Conservation (phyloP, 2,797 vertebrate species). For the Tachyglossus aculeatus region DNA sequence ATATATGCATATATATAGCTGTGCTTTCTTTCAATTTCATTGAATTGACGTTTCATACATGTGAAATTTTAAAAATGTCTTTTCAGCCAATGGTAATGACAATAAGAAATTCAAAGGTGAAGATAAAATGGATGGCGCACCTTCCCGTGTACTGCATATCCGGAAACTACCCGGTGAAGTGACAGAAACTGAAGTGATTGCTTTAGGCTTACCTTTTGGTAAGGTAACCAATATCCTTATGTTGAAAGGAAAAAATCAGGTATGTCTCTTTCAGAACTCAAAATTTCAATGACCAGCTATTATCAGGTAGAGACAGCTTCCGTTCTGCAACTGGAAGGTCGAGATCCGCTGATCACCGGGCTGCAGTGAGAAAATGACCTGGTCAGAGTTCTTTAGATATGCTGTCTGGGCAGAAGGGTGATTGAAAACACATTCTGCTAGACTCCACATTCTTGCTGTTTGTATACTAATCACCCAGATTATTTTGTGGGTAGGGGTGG, state of each 20-base stretch:
- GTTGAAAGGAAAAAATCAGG: constrained; percentile 98
- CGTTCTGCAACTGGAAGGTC: neutral
- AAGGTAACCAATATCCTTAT: constrained; percentile 98
- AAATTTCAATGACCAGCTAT: neutral
- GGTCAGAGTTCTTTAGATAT: neutral
- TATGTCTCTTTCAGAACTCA: constrained; percentile 53
- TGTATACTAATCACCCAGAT: too few species aligned
- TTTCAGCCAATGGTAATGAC: constrained; percentile 93
- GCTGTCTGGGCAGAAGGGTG: too few species aligned
- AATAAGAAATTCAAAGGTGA: constrained; percentile 96
- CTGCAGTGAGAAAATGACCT: neutral
- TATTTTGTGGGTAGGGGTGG: too few species aligned
- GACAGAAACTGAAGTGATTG: constrained; percentile 95
- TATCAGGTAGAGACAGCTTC: neutral
- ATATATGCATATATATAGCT: too few species aligned
- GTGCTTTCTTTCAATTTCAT: too few species aligned
- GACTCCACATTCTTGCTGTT: neutral
- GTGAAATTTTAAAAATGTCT: constrained; percentile 65
- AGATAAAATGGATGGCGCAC: constrained; percentile 88
- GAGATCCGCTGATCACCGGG: neutral
- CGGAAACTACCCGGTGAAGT: constrained; percentile 95
- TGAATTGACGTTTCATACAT: too few species aligned
- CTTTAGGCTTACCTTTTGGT: constrained; percentile 94
- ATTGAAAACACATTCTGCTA: too few species aligned
- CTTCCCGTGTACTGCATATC: constrained; percentile 97